A percentile compares a stretch with the other conserved stretches of the same genome.
phyloP scores from a whole-genome alignment of 2,888 invertebrate species.

The Pseudococcus longispinus region DNA sequence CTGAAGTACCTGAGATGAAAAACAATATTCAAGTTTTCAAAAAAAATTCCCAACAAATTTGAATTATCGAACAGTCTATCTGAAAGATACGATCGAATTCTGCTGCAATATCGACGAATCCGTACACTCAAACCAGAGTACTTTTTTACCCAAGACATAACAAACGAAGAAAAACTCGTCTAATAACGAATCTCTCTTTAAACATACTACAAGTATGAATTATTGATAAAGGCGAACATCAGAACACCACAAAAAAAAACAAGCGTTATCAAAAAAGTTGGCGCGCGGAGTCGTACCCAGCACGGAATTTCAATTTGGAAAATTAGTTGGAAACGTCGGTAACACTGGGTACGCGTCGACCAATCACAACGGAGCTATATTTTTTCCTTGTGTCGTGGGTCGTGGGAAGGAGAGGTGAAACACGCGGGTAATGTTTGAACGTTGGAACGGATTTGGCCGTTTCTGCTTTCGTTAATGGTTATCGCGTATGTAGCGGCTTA shows the following conservation, averaged over 20 bases:
- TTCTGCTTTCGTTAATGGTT: conserved; percentile 55
- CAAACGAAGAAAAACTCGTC: background rate
- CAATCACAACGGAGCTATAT: conserved; percentile 50
- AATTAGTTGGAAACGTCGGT: conserved; percentile 46
- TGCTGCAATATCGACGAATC: too few species aligned
- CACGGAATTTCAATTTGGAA: conserved; percentile 23
- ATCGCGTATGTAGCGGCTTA: conserved; percentile 48
- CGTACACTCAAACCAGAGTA: too few species aligned
- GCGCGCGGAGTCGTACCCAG: background rate
- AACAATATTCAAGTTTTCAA: too few species aligned
- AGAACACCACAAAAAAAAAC: background rate
- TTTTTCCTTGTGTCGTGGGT: conserved; percentile 56
- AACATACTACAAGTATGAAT: conserved; percentile 34
- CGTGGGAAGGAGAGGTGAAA: conserved; percentile 46
- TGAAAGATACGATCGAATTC: too few species aligned
- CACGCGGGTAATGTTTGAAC: conserved; percentile 56
- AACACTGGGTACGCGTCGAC: conserved; percentile 47
- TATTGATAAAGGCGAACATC: conserved; percentile 46
- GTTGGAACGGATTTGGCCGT: conserved; percentile 53
- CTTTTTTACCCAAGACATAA: background rate
- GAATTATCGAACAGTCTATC: too few species aligned
- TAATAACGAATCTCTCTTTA: background rate
- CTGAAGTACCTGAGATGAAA: too few species aligned
- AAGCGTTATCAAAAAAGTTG: conserved; percentile 14
- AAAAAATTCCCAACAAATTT: too few species aligned